Percentiles rank a stretch among this genome's conserved stretches.
phyloP scores from a whole-genome alignment of 2,113 vertebrate genomes.

The Anarrhichthys ocellatus region DNA sequence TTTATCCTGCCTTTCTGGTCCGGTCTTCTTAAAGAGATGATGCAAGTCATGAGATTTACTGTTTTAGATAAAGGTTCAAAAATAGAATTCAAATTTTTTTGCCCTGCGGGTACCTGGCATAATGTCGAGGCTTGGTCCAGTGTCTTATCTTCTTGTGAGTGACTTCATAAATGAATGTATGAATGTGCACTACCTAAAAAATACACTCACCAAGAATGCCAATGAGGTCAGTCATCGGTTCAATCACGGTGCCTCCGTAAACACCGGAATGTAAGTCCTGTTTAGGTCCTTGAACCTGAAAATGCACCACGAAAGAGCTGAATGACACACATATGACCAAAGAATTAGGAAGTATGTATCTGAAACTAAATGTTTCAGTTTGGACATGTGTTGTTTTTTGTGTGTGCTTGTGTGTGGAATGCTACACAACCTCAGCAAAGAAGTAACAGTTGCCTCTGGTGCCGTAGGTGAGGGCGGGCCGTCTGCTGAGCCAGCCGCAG shows the following conservation, averaged over 20 bases:
- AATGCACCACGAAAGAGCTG: conserved; percentile 13
- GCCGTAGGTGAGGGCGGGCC: conserved; percentile 86
- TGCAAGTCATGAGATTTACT: not conserved
- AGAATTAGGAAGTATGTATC: not conserved
- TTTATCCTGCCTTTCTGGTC: not conserved
- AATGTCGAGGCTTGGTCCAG: not conserved
- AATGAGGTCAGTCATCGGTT: conserved; percentile 86
- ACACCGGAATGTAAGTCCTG: conserved; percentile 86
- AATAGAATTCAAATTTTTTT: not conserved
- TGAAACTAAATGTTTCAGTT: not conserved
- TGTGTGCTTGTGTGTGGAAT: not conserved
- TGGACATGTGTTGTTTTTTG: not conserved
- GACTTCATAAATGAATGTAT: not conserved
- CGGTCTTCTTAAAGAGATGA: not conserved
- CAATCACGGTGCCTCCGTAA: conserved; percentile 83
- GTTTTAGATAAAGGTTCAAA: not conserved
- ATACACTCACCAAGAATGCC: conserved; percentile 81
- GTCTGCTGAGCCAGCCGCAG: conserved; percentile 84
- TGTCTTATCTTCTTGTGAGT: not conserved
- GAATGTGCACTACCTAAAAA: not conserved
- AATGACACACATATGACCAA: not conserved
- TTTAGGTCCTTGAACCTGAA: conserved; percentile 83
- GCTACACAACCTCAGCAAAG: conserved; percentile 80
- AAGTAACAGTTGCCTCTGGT: conserved; percentile 89
- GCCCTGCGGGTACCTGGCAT: not conserved